Evolutionary conservation across 1,140 invertebrate genomes (phyloP).

Genomic region (Drosophila tani): DNA sequence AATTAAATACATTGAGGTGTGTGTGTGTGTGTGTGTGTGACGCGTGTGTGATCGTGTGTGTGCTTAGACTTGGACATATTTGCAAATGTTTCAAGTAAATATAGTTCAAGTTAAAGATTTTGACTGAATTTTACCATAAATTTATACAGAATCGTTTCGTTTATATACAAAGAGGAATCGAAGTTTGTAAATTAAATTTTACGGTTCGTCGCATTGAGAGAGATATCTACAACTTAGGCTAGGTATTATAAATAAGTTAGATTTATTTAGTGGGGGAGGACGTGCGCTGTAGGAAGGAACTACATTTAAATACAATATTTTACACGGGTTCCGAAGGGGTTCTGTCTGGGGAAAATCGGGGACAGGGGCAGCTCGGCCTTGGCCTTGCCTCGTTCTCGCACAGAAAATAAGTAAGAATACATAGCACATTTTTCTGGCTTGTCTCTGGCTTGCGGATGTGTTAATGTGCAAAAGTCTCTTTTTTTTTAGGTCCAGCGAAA

Average conservation of each 20-base stretch:
- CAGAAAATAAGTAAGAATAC: constrained; percentile 22
- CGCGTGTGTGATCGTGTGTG: constrained; percentile 36
- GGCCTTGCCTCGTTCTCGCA: constrained; percentile 6
- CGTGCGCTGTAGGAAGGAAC: constrained; percentile 34
- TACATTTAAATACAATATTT: constrained; percentile 77
- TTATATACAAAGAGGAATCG: constrained; percentile 64
- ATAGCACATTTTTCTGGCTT: constrained; percentile 32
- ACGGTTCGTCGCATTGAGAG: constrained; percentile 36
- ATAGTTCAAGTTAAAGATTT: constrained; percentile 29
- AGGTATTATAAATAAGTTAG: constrained; percentile 73
- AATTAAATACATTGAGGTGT: constrained; percentile 60
- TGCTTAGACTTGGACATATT: constrained; percentile 35
- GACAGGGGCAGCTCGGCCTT: constrained; percentile 2
- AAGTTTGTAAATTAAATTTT: constrained; percentile 36
- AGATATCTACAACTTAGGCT: constrained; percentile 78
- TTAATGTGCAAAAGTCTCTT: constrained; percentile 67
- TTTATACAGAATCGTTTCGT: constrained; percentile 48
- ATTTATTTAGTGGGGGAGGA: constrained; percentile 63
- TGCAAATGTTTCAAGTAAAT: constrained; percentile 27
- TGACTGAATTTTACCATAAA: constrained; percentile 29
- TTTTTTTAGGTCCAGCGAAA: constrained; percentile 58
- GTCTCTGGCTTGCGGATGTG: constrained; percentile 26
- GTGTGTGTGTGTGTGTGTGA: constrained; percentile 36
- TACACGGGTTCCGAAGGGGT: constrained; percentile 47
- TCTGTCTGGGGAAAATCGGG: constrained; percentile 17